Base-by-base conservation (phyloP, 2,888 invertebrate genomes). In the Leptinotarsa juncta region DNA sequence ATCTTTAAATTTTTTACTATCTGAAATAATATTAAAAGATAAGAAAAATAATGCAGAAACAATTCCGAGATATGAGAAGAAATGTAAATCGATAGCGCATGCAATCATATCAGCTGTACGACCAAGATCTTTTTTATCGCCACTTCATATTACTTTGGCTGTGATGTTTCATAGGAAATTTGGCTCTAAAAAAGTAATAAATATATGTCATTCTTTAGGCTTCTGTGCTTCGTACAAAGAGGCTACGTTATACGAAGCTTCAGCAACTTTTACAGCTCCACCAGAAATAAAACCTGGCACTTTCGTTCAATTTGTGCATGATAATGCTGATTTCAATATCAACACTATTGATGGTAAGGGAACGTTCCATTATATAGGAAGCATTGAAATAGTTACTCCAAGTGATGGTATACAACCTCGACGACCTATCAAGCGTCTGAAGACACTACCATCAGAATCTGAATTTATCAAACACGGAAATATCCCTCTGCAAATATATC, bases 221-320 rank as follows among this genome's bases (percentile, higher is more conserved):
- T 51, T 71, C 48, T 65, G 71, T 65, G 65, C 65, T 53, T 66
- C 66, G 15, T 71, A 71, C 71, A 65, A 71, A 71, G 51, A 71
- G 18, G 71, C 71, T 60, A 65, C 5, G 5, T 7, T 1, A 7
- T 32, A 32, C 53, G 53, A 71, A 71, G 66, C 71, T 71, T 65
- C 65, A 71, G 49, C 65, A 53, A 71, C 71, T 65, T 65, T 66
- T 65, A 49, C 71, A 66, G 26, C 65, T 71, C 20, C 20, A 20
- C 20, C 20, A 20, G 20, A 20, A 20, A 20, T 20, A 20, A 20
- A 20, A 20, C 20, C 20, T 20, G 20, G 20, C 20, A 20, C 20
- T 20, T 20, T 20, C 26, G 23, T 71, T 71, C 65, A 71, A 71
- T 55, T 55, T 55, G 55, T 55, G 20, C 20, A 20, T 20, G 20